Conservation (phyloP, 2,888 invertebrate species). For the Dinocampus coccinellae region DNA sequence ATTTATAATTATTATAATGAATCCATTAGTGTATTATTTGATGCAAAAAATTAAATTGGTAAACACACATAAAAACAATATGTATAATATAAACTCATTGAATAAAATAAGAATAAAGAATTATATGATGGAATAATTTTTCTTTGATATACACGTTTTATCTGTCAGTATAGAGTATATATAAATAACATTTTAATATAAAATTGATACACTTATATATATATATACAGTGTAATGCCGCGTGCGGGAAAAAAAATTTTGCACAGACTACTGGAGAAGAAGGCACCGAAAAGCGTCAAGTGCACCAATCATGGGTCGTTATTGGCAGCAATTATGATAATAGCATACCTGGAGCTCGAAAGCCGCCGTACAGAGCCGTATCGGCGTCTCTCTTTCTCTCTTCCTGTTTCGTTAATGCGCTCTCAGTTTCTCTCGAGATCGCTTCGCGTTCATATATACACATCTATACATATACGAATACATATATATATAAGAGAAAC, state of each 20-base stretch:
- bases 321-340: constrained; percentile 68
- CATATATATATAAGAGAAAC: neutral
- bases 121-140: too few species aligned
- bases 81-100: neutral
- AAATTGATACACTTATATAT: too few species aligned
- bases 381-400: constrained; percentile 3
- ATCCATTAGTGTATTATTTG: neutral
- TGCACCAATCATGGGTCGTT: constrained; percentile 66
- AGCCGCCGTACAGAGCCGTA: constrained; percentile 41
- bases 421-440: constrained; percentile 5
- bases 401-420: neutral
- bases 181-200: neutral
- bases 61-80: too few species aligned
- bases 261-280: constrained; percentile 56
- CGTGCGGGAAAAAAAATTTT: constrained; percentile 11
- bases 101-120: neutral
- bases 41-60: neutral
- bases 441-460: neutral
- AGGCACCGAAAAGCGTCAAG: constrained; percentile 60
- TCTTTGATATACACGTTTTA: too few species aligned
- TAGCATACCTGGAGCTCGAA: constrained; percentile 60
- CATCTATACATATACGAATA: constrained; percentile 6
- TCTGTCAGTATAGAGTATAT: too few species aligned
- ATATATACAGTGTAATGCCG: neutral
- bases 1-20: neutral